These are phyloP conservation scores for Eulemur rufifrons DNA, from an alignment of 2,113 vertebrate species.

Conservation along the genomic window DNA sequence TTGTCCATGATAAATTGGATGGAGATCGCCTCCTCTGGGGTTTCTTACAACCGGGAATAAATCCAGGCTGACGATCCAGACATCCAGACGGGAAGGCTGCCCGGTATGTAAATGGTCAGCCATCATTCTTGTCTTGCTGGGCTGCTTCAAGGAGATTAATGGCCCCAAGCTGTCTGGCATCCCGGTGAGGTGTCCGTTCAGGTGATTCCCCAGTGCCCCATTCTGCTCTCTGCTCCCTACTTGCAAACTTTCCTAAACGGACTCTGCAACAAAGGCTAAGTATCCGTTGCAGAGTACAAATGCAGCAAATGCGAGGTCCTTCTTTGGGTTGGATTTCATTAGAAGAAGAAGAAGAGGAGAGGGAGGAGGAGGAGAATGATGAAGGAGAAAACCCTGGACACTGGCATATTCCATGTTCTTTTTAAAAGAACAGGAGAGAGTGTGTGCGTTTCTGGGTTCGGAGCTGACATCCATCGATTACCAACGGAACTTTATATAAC, in stretches of 20 bases:
- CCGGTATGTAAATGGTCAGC: background rate
- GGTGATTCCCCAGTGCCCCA: background rate
- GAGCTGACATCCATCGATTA: background rate
- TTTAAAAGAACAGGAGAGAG: background rate
- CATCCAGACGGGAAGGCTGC: constrained; percentile 73
- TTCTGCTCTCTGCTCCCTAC: background rate
- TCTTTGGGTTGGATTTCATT: background rate
- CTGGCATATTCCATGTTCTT: background rate
- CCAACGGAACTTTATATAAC: background rate
- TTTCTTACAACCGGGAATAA: constrained; percentile 62
- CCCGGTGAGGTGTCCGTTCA: background rate
- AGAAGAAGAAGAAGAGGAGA: background rate
- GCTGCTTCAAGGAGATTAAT: background rate
- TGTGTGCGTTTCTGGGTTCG: background rate
- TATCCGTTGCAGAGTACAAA: background rate
- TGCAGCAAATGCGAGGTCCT: background rate
- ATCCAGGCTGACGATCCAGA: constrained; percentile 50
- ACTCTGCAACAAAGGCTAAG: background rate
- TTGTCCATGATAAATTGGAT: constrained; percentile 29
- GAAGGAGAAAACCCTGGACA: background rate
- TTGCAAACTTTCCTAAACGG: background rate
- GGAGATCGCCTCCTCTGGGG: constrained; percentile 35
- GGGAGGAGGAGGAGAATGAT: background rate
- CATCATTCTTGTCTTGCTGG: constrained; percentile 60
- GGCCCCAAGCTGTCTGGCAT: background rate